Base-by-base conservation (phyloP, 53 echinoderm and acorn worm genomes). In the Holothuria leucospilota region DNA sequence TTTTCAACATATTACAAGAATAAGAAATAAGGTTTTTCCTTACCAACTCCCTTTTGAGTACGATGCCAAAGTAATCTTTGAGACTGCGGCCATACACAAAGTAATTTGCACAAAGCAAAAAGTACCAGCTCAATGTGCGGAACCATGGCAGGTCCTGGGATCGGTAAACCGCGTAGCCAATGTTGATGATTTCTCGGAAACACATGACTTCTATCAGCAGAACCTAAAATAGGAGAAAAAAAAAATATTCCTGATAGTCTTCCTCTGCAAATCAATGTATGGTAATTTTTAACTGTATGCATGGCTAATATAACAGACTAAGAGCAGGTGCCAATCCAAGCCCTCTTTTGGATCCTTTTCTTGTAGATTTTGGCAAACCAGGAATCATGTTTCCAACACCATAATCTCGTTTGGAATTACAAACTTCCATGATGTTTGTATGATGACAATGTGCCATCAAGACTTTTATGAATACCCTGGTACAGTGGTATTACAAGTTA, bases 71-170 rank as follows among this genome's bases (percentile, higher is more conserved):
- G 86, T 99, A 98, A 53, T 98, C 98, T 83, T 95, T 92, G 81
- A 98, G 71, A 52, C 98, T 98, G 78, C 95, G 95, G 26, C 98
- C 98, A 56, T 94, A 94, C 73, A 93, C 90, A 69, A 96, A 96
- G 87, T 94, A 96, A 68, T 96, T 96, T 29, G 96, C 96, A 85
- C 89, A 92, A n/a, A 95, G 88, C 9, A 99, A 86, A 69, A 99
- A 99, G 83, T 95, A 99, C 99, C 99, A 99, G 84, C 99, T 99
- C 88, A 99, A 92, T 4, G 99, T 95, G 2, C 99, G 85, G 84
- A 99, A 99, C 95, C 99, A 95, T 62, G 99, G 99, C 67, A 95
- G 80, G 84, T 95, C 95, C 85, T 99, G 92, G 7, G 99, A 95
- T 25, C 92, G 90, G 68, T 99, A 99, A 62, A 99, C 99, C 0